A percentile compares a stretch with the other conserved stretches of the same genome.
Evolutionary conservation across 2,888 invertebrate genomes (phyloP).

Genomic region (Congeria kusceri): DNA sequence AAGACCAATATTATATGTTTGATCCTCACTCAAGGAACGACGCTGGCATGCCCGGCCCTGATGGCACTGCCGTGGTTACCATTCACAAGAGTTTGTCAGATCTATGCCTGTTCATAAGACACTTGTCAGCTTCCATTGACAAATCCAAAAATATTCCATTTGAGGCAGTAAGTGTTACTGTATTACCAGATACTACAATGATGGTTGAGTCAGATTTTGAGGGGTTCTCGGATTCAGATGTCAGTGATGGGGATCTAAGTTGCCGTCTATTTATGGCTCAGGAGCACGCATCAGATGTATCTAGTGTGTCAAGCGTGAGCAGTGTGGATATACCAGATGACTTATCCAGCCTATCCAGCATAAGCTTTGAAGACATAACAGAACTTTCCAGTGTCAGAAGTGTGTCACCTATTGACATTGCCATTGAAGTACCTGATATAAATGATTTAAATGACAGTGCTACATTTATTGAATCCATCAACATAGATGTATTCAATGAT

Average conservation of each 20-base stretch:
- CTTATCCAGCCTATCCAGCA: too few relatives aligned
- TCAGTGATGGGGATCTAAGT: conserved; percentile 1
- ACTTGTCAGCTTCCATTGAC: conserved; percentile 13
- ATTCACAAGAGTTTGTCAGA: not conserved
- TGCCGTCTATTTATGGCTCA: conserved; percentile 11
- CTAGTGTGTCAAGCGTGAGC: conserved; percentile 13
- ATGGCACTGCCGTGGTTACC: not conserved
- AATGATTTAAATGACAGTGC: conserved; percentile 1
- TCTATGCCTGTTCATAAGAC: conserved; percentile 7
- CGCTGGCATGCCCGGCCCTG: not conserved
- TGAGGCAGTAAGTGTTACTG: conserved; percentile 6
- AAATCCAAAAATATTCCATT: conserved; percentile 18
- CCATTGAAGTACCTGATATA: not conserved
- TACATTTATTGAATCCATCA: not conserved
- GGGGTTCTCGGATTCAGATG: conserved; percentile 5
- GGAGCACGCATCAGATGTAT: not conserved
- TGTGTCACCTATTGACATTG: not conserved
- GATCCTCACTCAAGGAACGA: conserved; percentile 25
- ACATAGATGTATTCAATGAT: not conserved
- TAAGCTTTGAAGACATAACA: too few relatives aligned
- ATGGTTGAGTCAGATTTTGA: conserved; percentile 2
- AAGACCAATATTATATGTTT: conserved; percentile 3
- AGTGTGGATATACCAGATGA: too few relatives aligned
- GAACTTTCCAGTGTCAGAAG: not conserved
- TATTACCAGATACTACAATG: not conserved